Conservation (phyloP, 2,113 vertebrate genomes). For the Herpailurus yagouaroundi region DNA sequence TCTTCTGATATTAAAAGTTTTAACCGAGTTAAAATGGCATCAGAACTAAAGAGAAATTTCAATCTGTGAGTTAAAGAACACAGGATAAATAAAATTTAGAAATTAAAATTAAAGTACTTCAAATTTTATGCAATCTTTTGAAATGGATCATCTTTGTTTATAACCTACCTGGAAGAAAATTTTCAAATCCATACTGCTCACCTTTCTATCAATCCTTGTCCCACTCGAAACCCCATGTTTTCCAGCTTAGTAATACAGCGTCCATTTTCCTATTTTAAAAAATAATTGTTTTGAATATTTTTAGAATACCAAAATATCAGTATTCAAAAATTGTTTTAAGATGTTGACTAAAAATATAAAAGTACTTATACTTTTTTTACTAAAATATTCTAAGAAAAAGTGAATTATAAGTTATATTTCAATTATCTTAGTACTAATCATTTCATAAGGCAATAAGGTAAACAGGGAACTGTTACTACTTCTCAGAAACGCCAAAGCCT, state of each 20-base stretch:
- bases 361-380: not conserved
- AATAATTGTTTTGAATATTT: constrained; percentile 58
- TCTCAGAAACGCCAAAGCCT: constrained; percentile 5
- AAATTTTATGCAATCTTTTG: constrained; percentile 33
- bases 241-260: constrained; percentile 95
- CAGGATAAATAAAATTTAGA: constrained; percentile 1
- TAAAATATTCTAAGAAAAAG: constrained; percentile 16
- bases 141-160: constrained; percentile 55
- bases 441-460: constrained; percentile 2
- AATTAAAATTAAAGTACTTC: constrained; percentile 39
- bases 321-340: constrained; percentile 7
- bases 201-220: constrained; percentile 97
- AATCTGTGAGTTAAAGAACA: constrained; percentile 16
- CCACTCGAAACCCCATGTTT: constrained; percentile 95
- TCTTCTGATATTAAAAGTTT: constrained; percentile 18
- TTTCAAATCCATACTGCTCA: constrained; percentile 83
- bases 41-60: constrained; percentile 29
- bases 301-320: not conserved
- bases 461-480: not conserved
- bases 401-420: not conserved
- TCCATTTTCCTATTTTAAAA: constrained; percentile 91
- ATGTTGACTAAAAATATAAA: constrained; percentile 6
- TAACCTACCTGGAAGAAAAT: constrained; percentile 79
- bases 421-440: constrained; percentile 17
- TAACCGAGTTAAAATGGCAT: constrained; percentile 41